A percentile compares a stretch with the other conserved stretches of the same genome.
Evolutionary conservation across 2,888 invertebrate genomes (phyloP).

Genomic region (Hirtodrosophila trivittata): DNA sequence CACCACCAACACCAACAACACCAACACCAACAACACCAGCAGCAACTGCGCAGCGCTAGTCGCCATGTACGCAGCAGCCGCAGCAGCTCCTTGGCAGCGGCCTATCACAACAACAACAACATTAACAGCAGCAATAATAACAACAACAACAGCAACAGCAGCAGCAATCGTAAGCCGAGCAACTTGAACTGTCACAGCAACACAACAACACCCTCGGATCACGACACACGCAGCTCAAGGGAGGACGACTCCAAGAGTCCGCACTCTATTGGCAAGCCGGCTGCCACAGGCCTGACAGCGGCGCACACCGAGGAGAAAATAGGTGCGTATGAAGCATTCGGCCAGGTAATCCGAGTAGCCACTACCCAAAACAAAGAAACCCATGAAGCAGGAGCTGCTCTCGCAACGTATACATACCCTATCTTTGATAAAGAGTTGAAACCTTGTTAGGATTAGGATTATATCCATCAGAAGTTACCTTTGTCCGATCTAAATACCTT

Average conservation of each 20-base stretch:
- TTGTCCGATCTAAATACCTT: too few relatives aligned
- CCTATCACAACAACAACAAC: slow-evolving; percentile 53
- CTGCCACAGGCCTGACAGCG: slow-evolving; percentile 19
- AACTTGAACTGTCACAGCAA: slow-evolving; percentile 71
- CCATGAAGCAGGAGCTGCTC: too few relatives aligned
- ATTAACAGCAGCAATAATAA: slow-evolving; percentile 34
- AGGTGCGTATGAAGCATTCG: slow-evolving; percentile 75
- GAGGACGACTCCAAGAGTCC: slow-evolving; percentile 84
- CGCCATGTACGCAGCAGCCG: slow-evolving; percentile 65
- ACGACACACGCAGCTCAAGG: slow-evolving; percentile 82
- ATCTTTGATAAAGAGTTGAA: too few relatives aligned
- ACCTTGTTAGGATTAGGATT: too few relatives aligned
- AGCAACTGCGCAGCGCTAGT: slow-evolving; percentile 38
- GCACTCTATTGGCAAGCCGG: slow-evolving; percentile 77
- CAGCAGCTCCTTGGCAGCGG: slow-evolving; percentile 48
- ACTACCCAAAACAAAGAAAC: not conserved
- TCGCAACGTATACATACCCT: not conserved
- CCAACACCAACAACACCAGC: slow-evolving; percentile 47
- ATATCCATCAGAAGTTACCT: too few relatives aligned
- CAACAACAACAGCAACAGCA: slow-evolving; percentile 51
- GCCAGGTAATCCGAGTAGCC: too few relatives aligned
- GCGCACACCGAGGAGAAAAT: slow-evolving; percentile 78
- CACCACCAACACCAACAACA: slow-evolving; percentile 62
- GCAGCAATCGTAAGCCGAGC: slow-evolving; percentile 43
- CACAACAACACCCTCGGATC: slow-evolving; percentile 80